Percentiles rank a stretch among this genome's conserved stretches.
Evolutionary conservation across 1,140 invertebrate genomes (phyloP).

Genomic region (Globodera rostochiensis): DNA sequence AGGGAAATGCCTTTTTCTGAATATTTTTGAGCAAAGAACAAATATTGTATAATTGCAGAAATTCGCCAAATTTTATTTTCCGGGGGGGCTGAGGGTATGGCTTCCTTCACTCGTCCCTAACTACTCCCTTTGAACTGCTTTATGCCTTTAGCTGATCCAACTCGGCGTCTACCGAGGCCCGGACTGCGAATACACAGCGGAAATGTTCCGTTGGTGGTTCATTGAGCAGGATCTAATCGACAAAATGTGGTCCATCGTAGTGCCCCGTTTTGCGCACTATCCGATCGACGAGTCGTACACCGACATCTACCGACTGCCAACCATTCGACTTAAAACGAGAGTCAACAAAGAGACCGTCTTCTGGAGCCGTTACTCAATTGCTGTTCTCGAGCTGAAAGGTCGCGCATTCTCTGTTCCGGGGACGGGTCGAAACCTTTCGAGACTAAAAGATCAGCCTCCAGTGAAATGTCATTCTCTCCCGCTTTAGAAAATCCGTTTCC

Average conservation of each 20-base stretch:
- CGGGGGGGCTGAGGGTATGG: too few species aligned
- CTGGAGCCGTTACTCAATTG: slow-evolving; percentile 44
- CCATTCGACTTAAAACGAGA: slow-evolving; percentile 32
- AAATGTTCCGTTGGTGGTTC: slow-evolving; percentile 61
- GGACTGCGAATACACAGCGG: slow-evolving; percentile 54
- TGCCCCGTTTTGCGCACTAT: slow-evolving; percentile 46
- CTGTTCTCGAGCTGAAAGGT: slow-evolving; percentile 57
- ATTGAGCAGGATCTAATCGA: slow-evolving; percentile 47
- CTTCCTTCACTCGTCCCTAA: too few species aligned
- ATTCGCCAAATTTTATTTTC: too few species aligned
- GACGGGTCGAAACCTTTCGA: not conserved
- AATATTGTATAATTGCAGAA: not conserved
- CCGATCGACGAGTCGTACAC: slow-evolving; percentile 49
- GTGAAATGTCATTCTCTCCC: slow-evolving; percentile 18
- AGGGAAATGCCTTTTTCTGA: not conserved
- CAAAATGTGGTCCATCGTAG: slow-evolving; percentile 51
- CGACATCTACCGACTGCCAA: slow-evolving; percentile 47
- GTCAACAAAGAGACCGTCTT: slow-evolving; percentile 37
- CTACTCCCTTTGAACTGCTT: too few species aligned
- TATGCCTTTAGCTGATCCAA: slow-evolving; percentile 52
- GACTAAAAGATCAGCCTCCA: slow-evolving; percentile 3
- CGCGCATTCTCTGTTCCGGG: not conserved
- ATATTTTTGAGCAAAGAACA: not conserved
- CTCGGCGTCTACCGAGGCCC: slow-evolving; percentile 49
- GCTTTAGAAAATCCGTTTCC: slow-evolving; percentile 29